phyloP scores from a whole-genome alignment of 2,113 vertebrate species.

The Stigmatopora nigra region DNA sequence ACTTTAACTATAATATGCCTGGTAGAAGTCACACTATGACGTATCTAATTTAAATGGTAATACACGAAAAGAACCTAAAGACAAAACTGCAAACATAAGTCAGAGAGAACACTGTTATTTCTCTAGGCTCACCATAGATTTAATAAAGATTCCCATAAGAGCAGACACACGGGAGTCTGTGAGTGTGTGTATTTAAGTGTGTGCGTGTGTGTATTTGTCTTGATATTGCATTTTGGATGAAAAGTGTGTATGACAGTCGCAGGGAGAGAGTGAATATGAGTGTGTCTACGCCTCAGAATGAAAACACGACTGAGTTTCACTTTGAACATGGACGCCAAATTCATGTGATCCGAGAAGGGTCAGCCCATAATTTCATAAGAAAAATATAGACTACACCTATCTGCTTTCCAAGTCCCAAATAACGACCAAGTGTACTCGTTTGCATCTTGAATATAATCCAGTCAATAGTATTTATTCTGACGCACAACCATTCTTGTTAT shows the following conservation, averaged over 20 bases:
- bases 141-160: neutral
- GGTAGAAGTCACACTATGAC: neutral
- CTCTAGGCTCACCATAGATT: neutral
- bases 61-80: neutral
- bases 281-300: constrained; percentile 3
- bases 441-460: neutral
- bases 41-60: neutral
- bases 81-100: neutral
- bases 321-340: constrained; percentile 6
- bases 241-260: constrained; percentile 29
- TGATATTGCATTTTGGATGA: neutral
- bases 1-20: neutral
- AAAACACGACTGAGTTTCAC: neutral
- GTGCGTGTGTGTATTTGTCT: neutral
- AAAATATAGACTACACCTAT: neutral
- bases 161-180: neutral
- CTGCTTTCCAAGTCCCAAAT: neutral
- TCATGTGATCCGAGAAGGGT: constrained; percentile 1
- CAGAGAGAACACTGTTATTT: constrained; percentile 1
- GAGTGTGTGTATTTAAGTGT: neutral
- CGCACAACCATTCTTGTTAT: neutral
- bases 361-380: constrained; percentile 4
- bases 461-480: neutral
- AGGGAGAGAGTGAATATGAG: constrained; percentile 24
- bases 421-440: neutral